Conservation (phyloP, 1,140 invertebrate genomes). For the Augochlora pura region DNA sequence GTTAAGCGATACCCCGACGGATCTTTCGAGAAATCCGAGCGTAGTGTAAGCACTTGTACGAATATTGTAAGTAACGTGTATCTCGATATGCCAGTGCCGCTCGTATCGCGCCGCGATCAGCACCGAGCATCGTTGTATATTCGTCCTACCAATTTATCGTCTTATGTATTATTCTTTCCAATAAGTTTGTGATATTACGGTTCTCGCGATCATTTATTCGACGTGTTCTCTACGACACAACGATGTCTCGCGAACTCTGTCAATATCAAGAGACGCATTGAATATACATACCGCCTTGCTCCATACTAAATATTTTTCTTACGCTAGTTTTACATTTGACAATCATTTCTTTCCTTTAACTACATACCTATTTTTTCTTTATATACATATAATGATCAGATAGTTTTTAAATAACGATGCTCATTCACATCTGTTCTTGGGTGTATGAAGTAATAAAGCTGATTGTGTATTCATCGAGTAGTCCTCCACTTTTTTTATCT, state of each 20-base stretch:
- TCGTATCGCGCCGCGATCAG: conserved; percentile 35
- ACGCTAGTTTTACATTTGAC: not conserved
- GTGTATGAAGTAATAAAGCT: too few species aligned
- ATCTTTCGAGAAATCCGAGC: conserved; percentile 12
- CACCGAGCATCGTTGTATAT: conserved; percentile 68
- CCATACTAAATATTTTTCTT: too few species aligned
- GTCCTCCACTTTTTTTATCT: too few species aligned
- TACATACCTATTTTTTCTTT: not conserved
- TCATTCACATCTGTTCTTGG: not conserved
- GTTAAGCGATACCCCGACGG: conserved; percentile 66
- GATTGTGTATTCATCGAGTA: too few species aligned
- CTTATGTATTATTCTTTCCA: conserved; percentile 71
- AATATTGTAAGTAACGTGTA: conserved; percentile 66
- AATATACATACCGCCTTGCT: too few species aligned
- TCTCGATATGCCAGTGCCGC: conserved; percentile 51
- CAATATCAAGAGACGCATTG: conserved; percentile 31
- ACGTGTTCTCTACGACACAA: not conserved
- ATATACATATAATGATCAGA: not conserved
- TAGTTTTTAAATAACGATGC: not conserved
- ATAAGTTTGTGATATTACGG: conserved; percentile 77
- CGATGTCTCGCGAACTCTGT: conserved; percentile 12
- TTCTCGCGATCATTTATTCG: conserved; percentile 42
- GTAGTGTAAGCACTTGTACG: conserved; percentile 66
- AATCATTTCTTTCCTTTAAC: not conserved
- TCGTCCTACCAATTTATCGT: conserved; percentile 71